Evolutionary conservation across 2,797 vertebrate genomes (phyloP), one percentile per base, ranked within the genome.

Genomic region (Sylvia borin): DNA sequence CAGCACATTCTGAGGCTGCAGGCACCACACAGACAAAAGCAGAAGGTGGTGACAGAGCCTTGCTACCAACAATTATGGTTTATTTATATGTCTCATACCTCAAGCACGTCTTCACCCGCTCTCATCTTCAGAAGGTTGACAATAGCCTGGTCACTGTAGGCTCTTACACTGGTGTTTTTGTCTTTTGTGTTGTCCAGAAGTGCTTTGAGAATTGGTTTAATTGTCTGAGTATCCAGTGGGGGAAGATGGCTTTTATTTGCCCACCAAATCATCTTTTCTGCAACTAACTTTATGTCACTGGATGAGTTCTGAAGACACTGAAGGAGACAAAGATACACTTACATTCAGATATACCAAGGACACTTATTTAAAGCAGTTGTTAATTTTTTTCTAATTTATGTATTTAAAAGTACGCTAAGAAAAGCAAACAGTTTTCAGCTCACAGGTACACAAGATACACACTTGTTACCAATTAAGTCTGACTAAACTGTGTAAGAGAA

Each of bases 181-280:
- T 99, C 99, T 97, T 99, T 99, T 65, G 99, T 99, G 96, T 99
- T 99, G 97, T 99, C 99, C 89, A 99, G 98, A 93, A 99, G 98
- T 19, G 98, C 99, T 97, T 99, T 99, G 80, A 99, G 97, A 91
- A 99, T 96, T 20, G 99, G 99, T 97, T 99, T 99, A 90, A 99
- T 97, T 88, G 98, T 97, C 62, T 93, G 97, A 47, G 98, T 94
- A 29, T 99, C 99, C 98, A 99, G 43, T 9, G 98, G 83, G 16
- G 99, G 99, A 25, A 98, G 96, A 0, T 98, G 97, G 34, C 98
- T 99, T 97, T 98, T 99, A 94, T 98, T 99, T 79, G 99, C 98
- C 99, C 99, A 99, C 99, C 99, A 99, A 88, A 99, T 97, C 98
- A 99, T 99, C 72, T 99, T 98, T 97, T 99, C 99, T 2, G 99